Evolutionary conservation across 2,113 vertebrate genomes (phyloP).

Genomic region (Gymnorhina tibicen): DNA sequence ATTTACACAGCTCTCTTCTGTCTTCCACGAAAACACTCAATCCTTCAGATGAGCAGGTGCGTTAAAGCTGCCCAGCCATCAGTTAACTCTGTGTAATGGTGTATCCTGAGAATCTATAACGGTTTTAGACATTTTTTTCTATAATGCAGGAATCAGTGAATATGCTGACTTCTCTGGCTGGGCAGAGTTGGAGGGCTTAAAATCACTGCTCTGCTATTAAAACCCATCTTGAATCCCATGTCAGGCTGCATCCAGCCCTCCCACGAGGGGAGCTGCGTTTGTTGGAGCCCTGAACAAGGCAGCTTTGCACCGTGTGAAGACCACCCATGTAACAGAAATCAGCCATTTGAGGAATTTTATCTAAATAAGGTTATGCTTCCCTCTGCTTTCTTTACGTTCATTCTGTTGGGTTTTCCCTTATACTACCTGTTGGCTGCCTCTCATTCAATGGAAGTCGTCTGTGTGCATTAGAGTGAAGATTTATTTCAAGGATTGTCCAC

Average conservation of each 20-base stretch:
- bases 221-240: fast-evolving
- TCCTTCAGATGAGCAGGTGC: not conserved
- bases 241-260: not conserved
- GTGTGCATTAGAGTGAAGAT: not conserved
- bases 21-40: not conserved
- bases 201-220: not conserved
- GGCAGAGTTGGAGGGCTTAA: not conserved
- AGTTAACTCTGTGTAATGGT: not conserved
- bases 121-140: not conserved
- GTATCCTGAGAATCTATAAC: not conserved
- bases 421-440: not conserved
- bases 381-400: not conserved
- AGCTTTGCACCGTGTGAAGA: fast-evolving
- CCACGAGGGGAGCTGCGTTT: fast-evolving
- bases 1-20: not conserved
- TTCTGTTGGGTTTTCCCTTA: not conserved
- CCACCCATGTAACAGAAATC: not conserved
- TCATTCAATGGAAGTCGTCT: not conserved
- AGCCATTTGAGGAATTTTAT: not conserved
- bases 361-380: not conserved
- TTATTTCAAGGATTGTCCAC: not conserved
- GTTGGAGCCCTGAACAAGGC: not conserved
- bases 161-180: not conserved
- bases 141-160: not conserved
- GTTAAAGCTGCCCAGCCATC: not conserved